These are phyloP conservation scores for Caenorhabditis macrosperma DNA, from an alignment of 2,888 invertebrate genomes.

Conservation along the genomic window DNA sequence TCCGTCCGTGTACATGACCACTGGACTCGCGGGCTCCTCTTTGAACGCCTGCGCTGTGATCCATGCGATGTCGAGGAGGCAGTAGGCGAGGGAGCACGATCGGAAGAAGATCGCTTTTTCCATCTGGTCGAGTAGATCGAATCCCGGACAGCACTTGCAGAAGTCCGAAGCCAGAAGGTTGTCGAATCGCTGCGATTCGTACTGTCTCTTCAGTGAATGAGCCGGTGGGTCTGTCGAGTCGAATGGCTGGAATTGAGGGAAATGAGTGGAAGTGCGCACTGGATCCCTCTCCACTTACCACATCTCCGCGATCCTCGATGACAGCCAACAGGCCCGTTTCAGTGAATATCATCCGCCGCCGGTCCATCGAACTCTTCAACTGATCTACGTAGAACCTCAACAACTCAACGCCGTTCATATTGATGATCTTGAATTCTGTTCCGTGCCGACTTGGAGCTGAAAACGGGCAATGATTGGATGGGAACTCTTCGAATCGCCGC, in stretches of 20 bases:
- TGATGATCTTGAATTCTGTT: constrained; percentile 29
- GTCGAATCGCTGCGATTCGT: constrained; percentile 63
- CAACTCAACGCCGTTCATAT: constrained; percentile 49
- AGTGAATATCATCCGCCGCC: constrained; percentile 67
- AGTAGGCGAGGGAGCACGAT: constrained; percentile 53
- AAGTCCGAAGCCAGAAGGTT: constrained; percentile 66
- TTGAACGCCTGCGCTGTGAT: constrained; percentile 58
- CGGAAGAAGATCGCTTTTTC: constrained; percentile 62
- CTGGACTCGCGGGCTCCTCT: constrained; percentile 20
- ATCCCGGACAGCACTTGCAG: constrained; percentile 63
- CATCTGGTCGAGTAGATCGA: constrained; percentile 48
- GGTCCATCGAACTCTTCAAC: constrained; percentile 63
- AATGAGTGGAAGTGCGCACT: neutral
- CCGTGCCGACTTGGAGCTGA: constrained; percentile 14
- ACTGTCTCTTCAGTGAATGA: constrained; percentile 60
- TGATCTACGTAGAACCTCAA: constrained; percentile 61
- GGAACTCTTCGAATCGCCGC: neutral
- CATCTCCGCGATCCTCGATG: constrained; percentile 37
- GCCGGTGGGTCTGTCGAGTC: constrained; percentile 45
- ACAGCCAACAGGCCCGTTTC: constrained; percentile 54
- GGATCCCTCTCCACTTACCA: constrained; percentile 49
- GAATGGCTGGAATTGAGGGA: constrained; percentile 56
- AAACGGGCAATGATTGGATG: neutral
- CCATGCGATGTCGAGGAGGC: constrained; percentile 66
- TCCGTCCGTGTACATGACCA: constrained; percentile 66